phyloP scores from a whole-genome alignment of 2,113 vertebrate species.

The Semicossyphus pulcher region DNA sequence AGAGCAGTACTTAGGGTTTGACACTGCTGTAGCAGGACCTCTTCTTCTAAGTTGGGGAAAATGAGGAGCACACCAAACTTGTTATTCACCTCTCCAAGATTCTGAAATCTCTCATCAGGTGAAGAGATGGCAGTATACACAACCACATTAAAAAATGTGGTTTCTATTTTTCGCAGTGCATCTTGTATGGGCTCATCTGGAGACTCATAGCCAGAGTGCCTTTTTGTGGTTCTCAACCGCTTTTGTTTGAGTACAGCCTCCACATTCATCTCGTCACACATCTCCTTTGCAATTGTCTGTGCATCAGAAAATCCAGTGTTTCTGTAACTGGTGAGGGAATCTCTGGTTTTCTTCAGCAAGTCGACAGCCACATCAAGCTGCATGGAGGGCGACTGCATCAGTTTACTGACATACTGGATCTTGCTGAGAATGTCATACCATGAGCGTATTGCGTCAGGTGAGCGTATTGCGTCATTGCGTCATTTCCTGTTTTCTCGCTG shows the following conservation, averaged over 20 bases:
- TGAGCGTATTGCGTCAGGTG: too few relatives aligned
- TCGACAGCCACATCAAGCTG: not conserved
- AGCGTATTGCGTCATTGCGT: too few relatives aligned
- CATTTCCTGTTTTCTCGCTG: too few relatives aligned
- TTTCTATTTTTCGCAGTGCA: not conserved
- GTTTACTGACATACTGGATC: not conserved
- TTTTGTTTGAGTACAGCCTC: not conserved
- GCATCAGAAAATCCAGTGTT: constrained; percentile 7
- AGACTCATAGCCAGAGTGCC: not conserved
- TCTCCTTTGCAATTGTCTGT: not conserved
- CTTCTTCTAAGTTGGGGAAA: not conserved
- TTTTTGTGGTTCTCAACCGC: not conserved
- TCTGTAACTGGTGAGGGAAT: not conserved
- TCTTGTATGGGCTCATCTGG: not conserved
- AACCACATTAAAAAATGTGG: not conserved
- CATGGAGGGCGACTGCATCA: not conserved
- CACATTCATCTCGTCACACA: constrained; percentile 5
- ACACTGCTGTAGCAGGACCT: not conserved
- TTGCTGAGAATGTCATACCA: not conserved
- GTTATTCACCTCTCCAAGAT: not conserved
- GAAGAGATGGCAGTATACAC: not conserved
- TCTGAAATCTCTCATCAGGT: not conserved
- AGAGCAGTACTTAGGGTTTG: not conserved
- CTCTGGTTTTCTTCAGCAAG: not conserved
- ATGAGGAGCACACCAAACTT: not conserved